Conservation (phyloP, 2,797 vertebrate species). For the Xenopus petersii region DNA sequence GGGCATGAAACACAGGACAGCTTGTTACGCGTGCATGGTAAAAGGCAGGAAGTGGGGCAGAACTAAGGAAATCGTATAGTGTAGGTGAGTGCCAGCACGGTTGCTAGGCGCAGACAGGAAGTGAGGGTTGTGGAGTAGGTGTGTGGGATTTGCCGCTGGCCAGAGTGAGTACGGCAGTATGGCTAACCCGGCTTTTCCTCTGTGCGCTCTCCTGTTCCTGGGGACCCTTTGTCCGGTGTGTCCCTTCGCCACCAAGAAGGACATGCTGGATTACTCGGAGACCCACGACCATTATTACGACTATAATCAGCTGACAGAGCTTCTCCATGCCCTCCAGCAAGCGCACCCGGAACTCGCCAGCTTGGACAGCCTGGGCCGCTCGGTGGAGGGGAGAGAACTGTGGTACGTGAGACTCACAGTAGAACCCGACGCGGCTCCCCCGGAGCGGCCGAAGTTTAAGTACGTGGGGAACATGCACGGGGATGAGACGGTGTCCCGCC, state of each 20-base stretch:
- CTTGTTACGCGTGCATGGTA: not conserved
- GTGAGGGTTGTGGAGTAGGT: conserved; percentile 30
- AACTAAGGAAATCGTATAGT: not conserved
- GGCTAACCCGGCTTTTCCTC: conserved; percentile 47
- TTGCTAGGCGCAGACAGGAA: conserved; percentile 37
- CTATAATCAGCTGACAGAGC: conserved; percentile 69
- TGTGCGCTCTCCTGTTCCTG: not conserved
- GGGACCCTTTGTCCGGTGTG: conserved; percentile 18
- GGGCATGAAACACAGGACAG: not conserved
- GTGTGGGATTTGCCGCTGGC: not conserved
- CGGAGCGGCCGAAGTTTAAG: conserved; percentile 86
- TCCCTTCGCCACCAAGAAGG: conserved; percentile 63
- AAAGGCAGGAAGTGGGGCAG: conserved; percentile 18
- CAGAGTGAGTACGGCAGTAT: conserved; percentile 38
- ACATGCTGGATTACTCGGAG: conserved; percentile 64
- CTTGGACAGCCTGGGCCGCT: conserved; percentile 79
- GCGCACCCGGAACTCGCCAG: conserved; percentile 70
- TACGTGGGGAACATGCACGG: conserved; percentile 98
- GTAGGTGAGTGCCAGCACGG: conserved; percentile 22
- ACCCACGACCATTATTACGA: conserved; percentile 80
- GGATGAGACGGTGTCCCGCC: conserved; percentile 89
- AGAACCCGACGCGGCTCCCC: conserved; percentile 50
- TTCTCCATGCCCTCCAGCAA: conserved; percentile 63
- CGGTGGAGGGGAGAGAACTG: conserved; percentile 75
- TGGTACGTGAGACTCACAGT: conserved; percentile 86